Conservation (phyloP, 2,888 invertebrate species). For the Cyclophora albipunctata region DNA sequence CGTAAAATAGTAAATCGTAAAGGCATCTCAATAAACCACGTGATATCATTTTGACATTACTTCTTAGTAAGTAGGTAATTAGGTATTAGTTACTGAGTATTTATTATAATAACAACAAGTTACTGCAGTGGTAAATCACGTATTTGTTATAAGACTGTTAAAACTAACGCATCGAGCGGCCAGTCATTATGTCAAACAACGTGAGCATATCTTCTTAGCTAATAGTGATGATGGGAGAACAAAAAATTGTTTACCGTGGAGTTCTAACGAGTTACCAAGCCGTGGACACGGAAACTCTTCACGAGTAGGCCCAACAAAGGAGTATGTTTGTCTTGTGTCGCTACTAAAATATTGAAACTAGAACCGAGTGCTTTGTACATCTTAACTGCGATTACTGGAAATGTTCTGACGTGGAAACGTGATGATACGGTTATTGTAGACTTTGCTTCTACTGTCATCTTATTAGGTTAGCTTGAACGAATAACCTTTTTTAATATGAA, state of each 20-base stretch:
- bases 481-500: no score
- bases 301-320: slow-evolving; percentile 70
- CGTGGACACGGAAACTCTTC: slow-evolving; percentile 70
- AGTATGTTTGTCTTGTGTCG: slow-evolving; percentile 66
- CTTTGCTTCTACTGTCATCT: not conserved
- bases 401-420: slow-evolving; percentile 21
- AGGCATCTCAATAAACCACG: no score
- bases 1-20: no score
- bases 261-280: slow-evolving; percentile 54
- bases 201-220: slow-evolving; percentile 38
- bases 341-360: slow-evolving; percentile 74
- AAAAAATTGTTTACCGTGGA: slow-evolving; percentile 63
- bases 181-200: slow-evolving; percentile 28
- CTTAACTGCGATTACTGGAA: slow-evolving; percentile 25
- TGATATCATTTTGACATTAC: no score
- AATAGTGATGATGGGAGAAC: slow-evolving; percentile 65
- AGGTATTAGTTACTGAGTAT: no score
- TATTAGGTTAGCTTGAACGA: not conserved
- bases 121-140: not conserved
- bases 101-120: no score
- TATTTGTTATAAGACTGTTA: not conserved
- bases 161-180: slow-evolving; percentile 10
- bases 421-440: not conserved
- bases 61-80: no score
- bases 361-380: slow-evolving; percentile 54